phyloP scores from a whole-genome alignment of 2,113 vertebrate species.

The Abramis brama region DNA sequence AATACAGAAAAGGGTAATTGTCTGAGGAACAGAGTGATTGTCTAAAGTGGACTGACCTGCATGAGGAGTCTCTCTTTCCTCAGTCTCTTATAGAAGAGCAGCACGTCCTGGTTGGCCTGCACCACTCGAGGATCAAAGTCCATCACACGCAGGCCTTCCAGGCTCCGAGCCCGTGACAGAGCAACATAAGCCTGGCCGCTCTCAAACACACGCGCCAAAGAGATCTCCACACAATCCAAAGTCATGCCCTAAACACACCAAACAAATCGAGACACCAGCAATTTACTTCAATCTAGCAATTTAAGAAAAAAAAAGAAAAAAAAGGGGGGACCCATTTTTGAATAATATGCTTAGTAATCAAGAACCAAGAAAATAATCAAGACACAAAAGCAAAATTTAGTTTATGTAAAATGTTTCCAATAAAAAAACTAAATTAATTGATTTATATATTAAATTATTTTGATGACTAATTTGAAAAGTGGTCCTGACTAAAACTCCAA shows the following conservation, averaged over 20 bases:
- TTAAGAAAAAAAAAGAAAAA: too few species aligned
- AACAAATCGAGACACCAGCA: not conserved
- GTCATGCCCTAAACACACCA: constrained; percentile 83
- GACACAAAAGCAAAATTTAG: too few species aligned
- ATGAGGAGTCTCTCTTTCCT: constrained; percentile 71
- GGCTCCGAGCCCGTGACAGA: constrained; percentile 87
- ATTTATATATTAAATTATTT: too few species aligned
- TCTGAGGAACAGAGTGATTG: not conserved
- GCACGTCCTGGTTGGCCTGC: constrained; percentile 84
- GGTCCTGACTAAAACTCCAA: too few species aligned
- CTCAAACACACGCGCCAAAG: constrained; percentile 92
- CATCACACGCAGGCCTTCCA: constrained; percentile 89
- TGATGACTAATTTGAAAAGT: too few species aligned
- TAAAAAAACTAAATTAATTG: too few species aligned
- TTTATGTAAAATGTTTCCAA: too few species aligned
- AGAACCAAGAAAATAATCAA: too few species aligned
- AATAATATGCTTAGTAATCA: too few species aligned
- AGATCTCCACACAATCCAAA: constrained; percentile 91
- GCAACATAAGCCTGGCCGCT: constrained; percentile 95
- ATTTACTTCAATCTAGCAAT: not conserved
- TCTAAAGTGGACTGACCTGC: constrained; percentile 70
- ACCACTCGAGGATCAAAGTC: constrained; percentile 91
- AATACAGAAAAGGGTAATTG: not conserved
- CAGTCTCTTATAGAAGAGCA: constrained; percentile 85
- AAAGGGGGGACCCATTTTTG: too few species aligned